Evolutionary conservation across 2,797 vertebrate species (phyloP).

Genomic region (Melanogrammus aeglefinus): DNA sequence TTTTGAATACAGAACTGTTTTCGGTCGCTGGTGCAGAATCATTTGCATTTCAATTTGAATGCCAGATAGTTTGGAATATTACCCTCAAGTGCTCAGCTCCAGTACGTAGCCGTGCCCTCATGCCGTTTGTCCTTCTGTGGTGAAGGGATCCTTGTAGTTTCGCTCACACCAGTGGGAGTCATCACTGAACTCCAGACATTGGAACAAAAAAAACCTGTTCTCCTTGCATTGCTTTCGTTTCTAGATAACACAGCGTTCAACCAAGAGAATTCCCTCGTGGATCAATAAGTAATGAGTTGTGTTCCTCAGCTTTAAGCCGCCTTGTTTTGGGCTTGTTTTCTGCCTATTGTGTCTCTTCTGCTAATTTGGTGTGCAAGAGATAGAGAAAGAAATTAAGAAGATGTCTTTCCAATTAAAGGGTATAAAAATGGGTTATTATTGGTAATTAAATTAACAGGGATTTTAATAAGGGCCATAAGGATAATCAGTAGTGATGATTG

Average conservation of each 20-base stretch:
- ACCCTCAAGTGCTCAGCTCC: constrained; percentile 37
- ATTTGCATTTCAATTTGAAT: constrained; percentile 24
- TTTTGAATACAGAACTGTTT: neutral
- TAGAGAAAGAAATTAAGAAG: neutral
- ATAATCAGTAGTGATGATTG: neutral
- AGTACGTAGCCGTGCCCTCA: neutral
- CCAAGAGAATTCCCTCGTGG: neutral
- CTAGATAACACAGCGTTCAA: neutral
- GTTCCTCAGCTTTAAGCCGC: neutral
- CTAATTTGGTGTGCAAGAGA: neutral
- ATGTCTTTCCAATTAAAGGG: neutral
- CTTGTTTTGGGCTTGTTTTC: neutral
- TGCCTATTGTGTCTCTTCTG: neutral
- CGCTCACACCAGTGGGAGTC: constrained; percentile 3
- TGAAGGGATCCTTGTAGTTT: constrained; percentile 15
- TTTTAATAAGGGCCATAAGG: neutral
- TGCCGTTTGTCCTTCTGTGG: neutral
- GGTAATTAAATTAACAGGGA: neutral
- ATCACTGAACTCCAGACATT: neutral
- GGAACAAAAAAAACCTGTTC: neutral
- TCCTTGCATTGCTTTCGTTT: neutral
- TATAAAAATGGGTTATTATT: neutral
- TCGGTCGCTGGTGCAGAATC: neutral
- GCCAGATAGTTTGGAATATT: constrained; percentile 29
- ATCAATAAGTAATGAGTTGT: neutral